Evolutionary conservation across 2,113 vertebrate species (phyloP).

Genomic region (Cavia porcellus): DNA sequence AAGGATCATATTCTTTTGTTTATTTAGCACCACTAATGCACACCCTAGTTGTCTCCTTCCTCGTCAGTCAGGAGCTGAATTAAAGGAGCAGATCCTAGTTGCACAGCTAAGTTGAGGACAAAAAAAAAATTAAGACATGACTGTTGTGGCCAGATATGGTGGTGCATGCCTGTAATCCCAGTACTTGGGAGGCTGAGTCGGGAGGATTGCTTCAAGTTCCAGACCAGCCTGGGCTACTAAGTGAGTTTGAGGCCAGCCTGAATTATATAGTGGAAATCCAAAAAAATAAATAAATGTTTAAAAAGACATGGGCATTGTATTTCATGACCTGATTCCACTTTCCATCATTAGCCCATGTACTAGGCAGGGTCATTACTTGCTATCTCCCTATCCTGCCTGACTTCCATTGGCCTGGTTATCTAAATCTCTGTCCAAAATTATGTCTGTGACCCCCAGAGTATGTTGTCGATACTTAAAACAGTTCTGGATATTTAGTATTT

Average conservation of each 20-base stretch:
- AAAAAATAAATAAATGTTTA: background rate
- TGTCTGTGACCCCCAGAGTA: background rate
- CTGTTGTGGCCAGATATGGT: too few relatives aligned
- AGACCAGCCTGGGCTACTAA: background rate
- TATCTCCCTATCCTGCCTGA: background rate
- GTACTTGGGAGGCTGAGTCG: background rate
- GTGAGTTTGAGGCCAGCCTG: background rate
- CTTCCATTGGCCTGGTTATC: background rate
- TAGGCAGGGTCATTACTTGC: background rate
- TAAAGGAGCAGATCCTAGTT: background rate
- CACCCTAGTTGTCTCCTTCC: background rate
- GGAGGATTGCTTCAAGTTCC: background rate
- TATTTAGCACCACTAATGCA: background rate
- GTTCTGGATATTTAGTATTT: slow-evolving; percentile 66
- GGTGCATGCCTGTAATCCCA: background rate
- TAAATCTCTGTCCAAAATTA: slow-evolving; percentile 52
- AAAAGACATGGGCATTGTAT: background rate
- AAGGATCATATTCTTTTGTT: slow-evolving; percentile 17
- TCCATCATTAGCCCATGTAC: background rate
- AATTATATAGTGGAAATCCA: background rate
- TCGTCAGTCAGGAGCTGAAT: background rate
- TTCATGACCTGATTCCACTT: background rate
- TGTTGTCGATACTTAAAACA: slow-evolving; percentile 77
- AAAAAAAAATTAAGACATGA: background rate
- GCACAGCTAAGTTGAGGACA: background rate